phyloP scores from a whole-genome alignment of 2,113 vertebrate species.

The Hypomesus transpacificus region DNA sequence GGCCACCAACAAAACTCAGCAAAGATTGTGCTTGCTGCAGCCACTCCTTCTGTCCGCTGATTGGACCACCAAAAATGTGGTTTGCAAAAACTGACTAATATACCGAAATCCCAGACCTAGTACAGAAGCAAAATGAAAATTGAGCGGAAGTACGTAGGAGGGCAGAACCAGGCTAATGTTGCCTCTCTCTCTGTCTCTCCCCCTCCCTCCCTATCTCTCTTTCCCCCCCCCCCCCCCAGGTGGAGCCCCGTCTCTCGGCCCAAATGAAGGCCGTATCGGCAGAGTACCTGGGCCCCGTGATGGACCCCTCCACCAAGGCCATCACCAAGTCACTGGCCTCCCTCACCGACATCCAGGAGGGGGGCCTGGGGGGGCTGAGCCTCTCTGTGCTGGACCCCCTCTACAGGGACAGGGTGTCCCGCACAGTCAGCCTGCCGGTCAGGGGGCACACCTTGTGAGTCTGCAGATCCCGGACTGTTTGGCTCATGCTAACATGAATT shows the following conservation, averaged over 20 bases:
- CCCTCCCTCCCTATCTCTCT: background rate
- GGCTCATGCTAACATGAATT: too few relatives aligned
- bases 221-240: conserved; percentile 57
- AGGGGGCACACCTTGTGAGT: conserved; percentile 95
- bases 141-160: too few relatives aligned
- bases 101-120: too few relatives aligned
- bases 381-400: conserved; percentile 78
- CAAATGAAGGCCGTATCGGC: conserved; percentile 95
- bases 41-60: too few relatives aligned
- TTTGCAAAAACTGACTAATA: too few relatives aligned
- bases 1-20: too few relatives aligned
- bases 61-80: too few relatives aligned
- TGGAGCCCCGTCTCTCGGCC: conserved; percentile 86
- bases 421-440: conserved; percentile 88
- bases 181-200: background rate
- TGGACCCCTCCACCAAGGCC: conserved; percentile 82
- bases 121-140: too few relatives aligned
- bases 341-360: conserved; percentile 90
- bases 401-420: conserved; percentile 81
- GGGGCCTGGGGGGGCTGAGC: conserved; percentile 65
- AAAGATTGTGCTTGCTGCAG: too few relatives aligned
- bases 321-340: conserved; percentile 96
- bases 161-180: too few relatives aligned
- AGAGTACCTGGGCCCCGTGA: conserved; percentile 84
- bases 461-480: too few relatives aligned